Conservation (phyloP, 2,113 vertebrate genomes). For the Suncus etruscus region DNA sequence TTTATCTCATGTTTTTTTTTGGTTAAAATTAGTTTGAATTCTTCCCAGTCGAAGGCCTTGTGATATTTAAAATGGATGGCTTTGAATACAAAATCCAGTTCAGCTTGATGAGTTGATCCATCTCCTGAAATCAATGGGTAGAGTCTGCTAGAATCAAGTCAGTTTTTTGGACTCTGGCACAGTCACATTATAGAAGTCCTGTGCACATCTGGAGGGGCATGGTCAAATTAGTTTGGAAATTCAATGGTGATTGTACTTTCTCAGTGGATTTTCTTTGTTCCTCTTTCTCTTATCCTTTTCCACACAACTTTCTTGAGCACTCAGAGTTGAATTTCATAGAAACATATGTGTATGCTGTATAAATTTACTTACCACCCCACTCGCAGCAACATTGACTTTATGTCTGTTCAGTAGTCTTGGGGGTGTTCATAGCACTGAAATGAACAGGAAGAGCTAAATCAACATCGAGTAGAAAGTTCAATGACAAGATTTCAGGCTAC, state of each 20-base stretch:
- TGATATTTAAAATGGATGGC: neutral
- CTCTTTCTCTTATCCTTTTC: neutral
- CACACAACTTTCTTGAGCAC: neutral
- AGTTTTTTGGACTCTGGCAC: neutral
- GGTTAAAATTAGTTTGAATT: neutral
- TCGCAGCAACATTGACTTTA: neutral
- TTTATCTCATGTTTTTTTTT: neutral
- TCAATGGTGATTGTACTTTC: neutral
- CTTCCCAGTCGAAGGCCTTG: neutral
- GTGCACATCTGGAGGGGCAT: neutral
- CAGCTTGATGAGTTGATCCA: neutral
- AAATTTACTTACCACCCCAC: neutral
- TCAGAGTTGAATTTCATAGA: neutral
- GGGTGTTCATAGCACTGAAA: neutral
- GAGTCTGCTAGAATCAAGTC: neutral
- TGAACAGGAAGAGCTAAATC: neutral
- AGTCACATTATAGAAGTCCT: neutral
- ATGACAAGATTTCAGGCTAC: neutral
- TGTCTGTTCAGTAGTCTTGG: neutral
- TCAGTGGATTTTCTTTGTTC: neutral
- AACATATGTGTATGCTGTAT: neutral
- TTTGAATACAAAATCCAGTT: constrained; percentile 13
- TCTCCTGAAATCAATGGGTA: neutral
- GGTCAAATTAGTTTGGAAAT: constrained; percentile 9
- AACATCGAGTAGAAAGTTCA: neutral